phyloP scores from a whole-genome alignment of 2,888 invertebrate species.

The Trilocha varians region DNA sequence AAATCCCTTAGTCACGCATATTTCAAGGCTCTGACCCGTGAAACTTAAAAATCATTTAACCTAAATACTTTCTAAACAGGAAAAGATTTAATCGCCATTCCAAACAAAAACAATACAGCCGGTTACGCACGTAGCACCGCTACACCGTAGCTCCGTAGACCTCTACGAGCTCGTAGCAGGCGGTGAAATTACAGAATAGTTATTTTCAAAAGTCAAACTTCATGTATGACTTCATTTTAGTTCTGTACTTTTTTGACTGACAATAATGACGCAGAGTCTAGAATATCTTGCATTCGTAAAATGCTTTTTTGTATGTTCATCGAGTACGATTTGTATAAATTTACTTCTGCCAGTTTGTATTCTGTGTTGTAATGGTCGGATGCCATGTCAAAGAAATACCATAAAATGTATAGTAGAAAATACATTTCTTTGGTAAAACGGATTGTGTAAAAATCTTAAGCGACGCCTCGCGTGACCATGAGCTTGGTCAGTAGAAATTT shows the following conservation, averaged over 20 bases:
- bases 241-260: no score
- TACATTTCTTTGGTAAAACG: constrained; percentile 32
- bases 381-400: constrained; percentile 66
- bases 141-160: constrained; percentile 24
- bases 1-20: background rate
- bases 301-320: no score
- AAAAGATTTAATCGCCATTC: constrained; percentile 1
- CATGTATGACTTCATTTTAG: no score
- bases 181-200: no score
- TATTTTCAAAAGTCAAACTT: no score
- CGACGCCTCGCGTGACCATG: constrained; percentile 56
- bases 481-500: constrained; percentile 52
- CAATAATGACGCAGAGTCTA: no score
- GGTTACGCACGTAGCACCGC: constrained; percentile 24
- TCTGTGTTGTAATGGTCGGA: constrained; percentile 60
- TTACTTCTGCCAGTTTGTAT: no score
- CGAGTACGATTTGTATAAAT: no score
- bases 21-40: background rate
- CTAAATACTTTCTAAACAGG: background rate
- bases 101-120: constrained; percentile 1
- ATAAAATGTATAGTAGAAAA: constrained; percentile 39
- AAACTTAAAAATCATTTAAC: background rate
- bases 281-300: no score
- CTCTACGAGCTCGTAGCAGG: constrained; percentile 47
- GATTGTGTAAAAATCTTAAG: constrained; percentile 55